Percentiles rank a stretch among this genome's conserved stretches.
Conservation (phyloP, 2,113 vertebrate genomes). For the Eudorcas thomsonii region DNA sequence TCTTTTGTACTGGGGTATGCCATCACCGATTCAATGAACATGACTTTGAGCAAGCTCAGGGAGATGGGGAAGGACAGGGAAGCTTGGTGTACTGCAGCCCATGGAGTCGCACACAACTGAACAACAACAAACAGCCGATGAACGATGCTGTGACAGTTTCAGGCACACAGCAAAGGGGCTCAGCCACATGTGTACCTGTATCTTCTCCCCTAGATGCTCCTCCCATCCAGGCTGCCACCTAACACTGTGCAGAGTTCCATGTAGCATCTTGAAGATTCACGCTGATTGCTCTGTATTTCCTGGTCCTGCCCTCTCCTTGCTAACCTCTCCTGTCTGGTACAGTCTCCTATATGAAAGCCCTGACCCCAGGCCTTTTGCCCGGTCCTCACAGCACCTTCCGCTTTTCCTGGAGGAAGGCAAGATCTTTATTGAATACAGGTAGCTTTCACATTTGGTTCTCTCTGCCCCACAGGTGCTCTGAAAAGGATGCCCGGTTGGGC, state of each 20-base stretch:
- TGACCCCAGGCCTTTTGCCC: background rate
- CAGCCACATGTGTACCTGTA: background rate
- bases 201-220: background rate
- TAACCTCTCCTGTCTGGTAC: background rate
- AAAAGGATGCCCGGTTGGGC: slow-evolving; percentile 77
- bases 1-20: background rate
- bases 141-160: background rate
- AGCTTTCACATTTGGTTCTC: slow-evolving; percentile 19
- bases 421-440: background rate
- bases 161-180: background rate
- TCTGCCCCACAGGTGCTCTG: slow-evolving; percentile 83
- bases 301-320: background rate
- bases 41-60: background rate
- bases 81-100: background rate
- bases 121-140: background rate
- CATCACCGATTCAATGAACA: background rate
- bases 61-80: background rate
- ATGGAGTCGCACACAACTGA: fast-evolving
- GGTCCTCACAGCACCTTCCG: background rate
- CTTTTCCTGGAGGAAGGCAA: background rate
- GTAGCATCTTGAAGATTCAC: background rate
- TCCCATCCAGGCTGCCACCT: background rate
- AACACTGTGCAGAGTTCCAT: background rate
- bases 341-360: background rate
- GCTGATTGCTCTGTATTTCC: background rate